Conservation (phyloP, 2,797 vertebrate species). For the Parauchenoglanis punctatus region DNA sequence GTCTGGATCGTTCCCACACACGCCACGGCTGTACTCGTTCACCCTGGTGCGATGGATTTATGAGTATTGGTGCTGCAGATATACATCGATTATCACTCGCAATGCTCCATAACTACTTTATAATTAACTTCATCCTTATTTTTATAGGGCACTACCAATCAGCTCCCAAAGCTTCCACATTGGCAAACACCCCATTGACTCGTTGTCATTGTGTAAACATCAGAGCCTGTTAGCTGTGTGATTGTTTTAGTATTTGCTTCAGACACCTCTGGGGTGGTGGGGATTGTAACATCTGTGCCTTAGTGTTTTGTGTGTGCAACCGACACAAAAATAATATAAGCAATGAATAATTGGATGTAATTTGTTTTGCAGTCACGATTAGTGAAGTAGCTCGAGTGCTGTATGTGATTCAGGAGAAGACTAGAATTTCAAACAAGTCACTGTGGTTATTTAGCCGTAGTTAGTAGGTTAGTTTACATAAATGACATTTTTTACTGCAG, state of each 20-base stretch:
- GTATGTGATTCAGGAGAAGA: not conserved
- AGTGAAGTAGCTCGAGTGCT: not conserved
- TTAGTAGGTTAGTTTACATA: not conserved
- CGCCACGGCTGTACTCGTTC: constrained; percentile 30
- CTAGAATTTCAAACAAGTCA: not conserved
- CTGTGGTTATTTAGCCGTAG: too few species aligned
- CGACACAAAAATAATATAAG: not conserved
- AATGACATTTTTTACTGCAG: not conserved
- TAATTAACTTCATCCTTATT: constrained; percentile 34
- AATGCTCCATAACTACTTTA: constrained; percentile 34
- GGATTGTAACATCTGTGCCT: constrained; percentile 18
- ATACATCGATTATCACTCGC: constrained; percentile 40
- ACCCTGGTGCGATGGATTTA: constrained; percentile 14
- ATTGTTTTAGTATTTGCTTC: constrained; percentile 15
- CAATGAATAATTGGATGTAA: not conserved
- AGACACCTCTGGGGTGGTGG: constrained; percentile 17
- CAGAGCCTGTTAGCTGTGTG: constrained; percentile 13
- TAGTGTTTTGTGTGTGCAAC: not conserved
- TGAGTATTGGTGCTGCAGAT: constrained; percentile 3
- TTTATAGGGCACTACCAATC: constrained; percentile 31
- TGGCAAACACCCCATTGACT: constrained; percentile 34
- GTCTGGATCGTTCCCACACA: constrained; percentile 32
- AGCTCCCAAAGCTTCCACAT: constrained; percentile 26
- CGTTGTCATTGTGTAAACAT: constrained; percentile 38
- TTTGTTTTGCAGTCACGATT: not conserved